phyloP scores from a whole-genome alignment of 2,888 invertebrate genomes.

The Ditylenchus weischeri region DNA sequence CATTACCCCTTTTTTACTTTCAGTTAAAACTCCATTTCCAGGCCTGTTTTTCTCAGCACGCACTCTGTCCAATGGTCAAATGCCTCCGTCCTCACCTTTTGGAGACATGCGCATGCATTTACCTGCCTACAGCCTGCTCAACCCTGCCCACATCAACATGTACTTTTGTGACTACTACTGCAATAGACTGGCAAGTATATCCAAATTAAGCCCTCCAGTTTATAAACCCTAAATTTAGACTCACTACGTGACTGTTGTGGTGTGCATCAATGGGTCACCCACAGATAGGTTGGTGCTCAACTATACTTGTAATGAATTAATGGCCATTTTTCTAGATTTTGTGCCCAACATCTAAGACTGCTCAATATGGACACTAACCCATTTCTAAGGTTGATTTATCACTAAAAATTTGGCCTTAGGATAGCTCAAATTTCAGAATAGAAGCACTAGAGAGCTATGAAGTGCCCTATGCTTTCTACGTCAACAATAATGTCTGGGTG shows the following conservation, averaged over 20 bases:
- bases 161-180: conserved; percentile 60
- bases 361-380: conserved; percentile 44
- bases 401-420: too few species aligned
- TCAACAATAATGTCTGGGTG: conserved; percentile 52
- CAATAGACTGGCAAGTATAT: too few species aligned
- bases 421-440: conserved; percentile 4
- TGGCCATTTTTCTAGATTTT: conserved; percentile 39
- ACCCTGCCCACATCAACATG: conserved; percentile 36
- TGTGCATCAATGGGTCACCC: conserved; percentile 40
- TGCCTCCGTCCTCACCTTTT: conserved; percentile 52
- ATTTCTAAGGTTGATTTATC: conserved; percentile 35
- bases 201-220: too few species aligned
- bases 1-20: too few species aligned
- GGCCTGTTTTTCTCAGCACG: conserved; percentile 58
- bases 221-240: not conserved
- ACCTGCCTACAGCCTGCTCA: conserved; percentile 33
- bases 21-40: conserved; percentile 1
- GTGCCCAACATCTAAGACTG: conserved; percentile 33
- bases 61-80: conserved; percentile 35
- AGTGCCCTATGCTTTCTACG: conserved; percentile 31
- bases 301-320: not conserved
- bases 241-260: conserved; percentile 59
- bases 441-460: not conserved
- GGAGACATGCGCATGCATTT: conserved; percentile 52
- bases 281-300: conserved; percentile 36